Evolutionary conservation across 2,797 vertebrate species (phyloP).

Genomic region (Enteromius thamalakanensis): DNA sequence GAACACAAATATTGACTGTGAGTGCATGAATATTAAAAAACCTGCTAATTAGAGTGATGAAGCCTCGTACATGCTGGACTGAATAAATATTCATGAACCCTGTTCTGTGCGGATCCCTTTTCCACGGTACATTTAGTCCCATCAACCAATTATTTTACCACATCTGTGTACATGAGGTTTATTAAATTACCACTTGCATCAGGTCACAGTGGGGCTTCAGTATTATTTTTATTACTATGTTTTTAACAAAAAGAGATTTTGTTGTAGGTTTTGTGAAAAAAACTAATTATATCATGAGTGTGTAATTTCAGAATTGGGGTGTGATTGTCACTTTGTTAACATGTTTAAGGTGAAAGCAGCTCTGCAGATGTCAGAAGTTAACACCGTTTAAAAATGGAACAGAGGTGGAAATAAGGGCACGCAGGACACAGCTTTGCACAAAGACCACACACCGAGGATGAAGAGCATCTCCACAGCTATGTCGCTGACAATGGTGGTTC

Average conservation of each 20-base stretch:
- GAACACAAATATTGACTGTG: conserved; percentile 17
- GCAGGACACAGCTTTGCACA: not conserved
- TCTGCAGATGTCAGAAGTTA: conserved; percentile 4
- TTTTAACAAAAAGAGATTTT: not conserved
- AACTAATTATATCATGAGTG: not conserved
- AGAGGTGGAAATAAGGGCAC: not conserved
- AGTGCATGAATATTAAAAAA: conserved; percentile 31
- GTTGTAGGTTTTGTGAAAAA: conserved; percentile 4
- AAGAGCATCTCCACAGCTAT: conserved; percentile 96
- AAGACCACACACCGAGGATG: conserved; percentile 84
- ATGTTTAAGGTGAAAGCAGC: conserved; percentile 30
- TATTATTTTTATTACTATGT: not conserved
- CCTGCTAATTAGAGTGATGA: conserved; percentile 31
- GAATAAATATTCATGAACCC: conserved; percentile 36
- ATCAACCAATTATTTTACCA: conserved; percentile 36
- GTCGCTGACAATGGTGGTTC: conserved; percentile 89
- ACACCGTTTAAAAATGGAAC: conserved; percentile 36
- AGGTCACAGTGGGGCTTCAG: not conserved
- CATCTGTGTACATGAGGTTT: not conserved
- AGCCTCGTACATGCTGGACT: conserved; percentile 30
- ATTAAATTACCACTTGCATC: conserved; percentile 3
- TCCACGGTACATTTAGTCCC: conserved; percentile 24
- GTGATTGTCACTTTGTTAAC: conserved; percentile 49
- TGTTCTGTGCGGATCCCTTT: conserved; percentile 17
- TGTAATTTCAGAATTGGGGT: not conserved